Base-by-base conservation (phyloP, 2,113 vertebrate genomes). In the Sinocyclocheilus anophthalmus region DNA sequence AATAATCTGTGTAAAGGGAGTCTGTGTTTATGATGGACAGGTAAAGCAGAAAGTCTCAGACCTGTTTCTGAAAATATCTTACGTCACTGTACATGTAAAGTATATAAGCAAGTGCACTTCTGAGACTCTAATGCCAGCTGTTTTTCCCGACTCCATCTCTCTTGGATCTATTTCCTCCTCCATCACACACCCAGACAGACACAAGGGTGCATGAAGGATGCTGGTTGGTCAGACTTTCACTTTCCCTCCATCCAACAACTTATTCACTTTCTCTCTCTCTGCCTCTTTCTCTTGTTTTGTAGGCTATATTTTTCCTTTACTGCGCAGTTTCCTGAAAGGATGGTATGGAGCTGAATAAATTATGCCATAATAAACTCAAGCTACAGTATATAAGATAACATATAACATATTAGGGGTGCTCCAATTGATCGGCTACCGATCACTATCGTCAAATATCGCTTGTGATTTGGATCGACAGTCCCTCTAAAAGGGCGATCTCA, bases 131-230 rank as follows among this genome's bases (percentile, higher is more conserved):
- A 80, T 12, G 22, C 55, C 77, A 80, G 30, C 37, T 80, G 53
- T 59, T 78, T 78, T 22, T 78, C 39, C 39, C 11, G 14, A 55
- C 53, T 55, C 53, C 4, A 45, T 73, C 73, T 76, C 26, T 33
- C 20, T 61, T 59, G n/a, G 75, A 76, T 86, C 53, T 53, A 14
- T 50, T 18, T 84, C 55, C n/a, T 75, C 59, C 53, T 55, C 4
- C 82, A 84, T 61, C 84, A 55, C 50, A 72, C n/a, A 33, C 26
- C 7, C 65, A 70, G 82, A 55, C 80, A n/a, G 70, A 70, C 81
- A 39, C 76, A 88, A 86, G 87, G 76, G 81, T 82, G 76, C 69
- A 77, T 76, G 84, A 90, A 90, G 86, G 87, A 83, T 86, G 39
- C 22, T 37, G 42, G 20, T 53, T 22, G 20, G 78, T 80, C 63